phyloP scores from a whole-genome alignment of 2,113 vertebrate genomes.

The Dasyurus viverrinus region DNA sequence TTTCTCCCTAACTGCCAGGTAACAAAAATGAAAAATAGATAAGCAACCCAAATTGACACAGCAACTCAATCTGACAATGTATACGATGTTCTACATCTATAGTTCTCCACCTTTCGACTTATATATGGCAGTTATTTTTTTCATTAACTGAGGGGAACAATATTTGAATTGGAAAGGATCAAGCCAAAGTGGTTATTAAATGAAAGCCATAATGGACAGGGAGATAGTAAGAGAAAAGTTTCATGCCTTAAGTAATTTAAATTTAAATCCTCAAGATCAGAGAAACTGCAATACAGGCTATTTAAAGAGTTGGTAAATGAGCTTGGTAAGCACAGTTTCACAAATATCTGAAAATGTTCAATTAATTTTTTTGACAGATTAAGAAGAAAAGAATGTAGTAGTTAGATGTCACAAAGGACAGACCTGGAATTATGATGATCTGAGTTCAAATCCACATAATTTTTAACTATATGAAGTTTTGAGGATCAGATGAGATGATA shows the following conservation, averaged over 20 bases:
- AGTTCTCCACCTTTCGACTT: background rate
- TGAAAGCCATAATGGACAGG: background rate
- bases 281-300: background rate
- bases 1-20: background rate
- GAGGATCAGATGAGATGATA: background rate
- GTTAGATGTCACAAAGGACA: background rate
- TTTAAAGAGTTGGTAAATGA: background rate
- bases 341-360: background rate
- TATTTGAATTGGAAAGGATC: background rate
- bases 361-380: background rate
- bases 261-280: background rate
- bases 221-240: background rate
- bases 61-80: background rate
- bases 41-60: background rate
- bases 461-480: background rate
- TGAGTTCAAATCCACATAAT: background rate
- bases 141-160: background rate
- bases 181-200: background rate
- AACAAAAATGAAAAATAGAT: background rate
- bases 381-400: background rate
- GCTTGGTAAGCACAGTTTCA: background rate
- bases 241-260: background rate
- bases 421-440: background rate
- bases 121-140: background rate
- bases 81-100: background rate